A percentile compares a stretch with the other conserved stretches of the same genome.
Evolutionary conservation across 2,113 vertebrate genomes (phyloP).

Genomic region (Hystrix cristata): DNA sequence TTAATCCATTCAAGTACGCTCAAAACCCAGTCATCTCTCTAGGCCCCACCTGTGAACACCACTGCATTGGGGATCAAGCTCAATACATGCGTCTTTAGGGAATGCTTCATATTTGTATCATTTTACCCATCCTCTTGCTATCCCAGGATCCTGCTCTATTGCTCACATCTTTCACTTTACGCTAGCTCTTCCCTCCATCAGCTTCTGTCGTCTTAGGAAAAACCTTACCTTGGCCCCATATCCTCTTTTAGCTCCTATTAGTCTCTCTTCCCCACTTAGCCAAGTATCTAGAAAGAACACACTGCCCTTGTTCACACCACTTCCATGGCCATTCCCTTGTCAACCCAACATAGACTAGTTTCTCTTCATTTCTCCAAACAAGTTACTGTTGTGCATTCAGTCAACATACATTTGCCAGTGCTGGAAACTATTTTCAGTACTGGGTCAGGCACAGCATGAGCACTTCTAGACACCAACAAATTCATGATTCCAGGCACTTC

Average conservation of each 20-base stretch:
- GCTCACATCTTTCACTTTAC: background rate
- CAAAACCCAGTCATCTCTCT: no score
- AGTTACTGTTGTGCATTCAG: background rate
- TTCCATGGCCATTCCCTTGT: background rate
- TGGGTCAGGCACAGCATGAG: background rate
- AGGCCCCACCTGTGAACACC: no score
- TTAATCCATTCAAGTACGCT: no score
- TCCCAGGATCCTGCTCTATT: background rate
- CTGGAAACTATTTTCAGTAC: background rate
- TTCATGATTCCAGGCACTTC: background rate
- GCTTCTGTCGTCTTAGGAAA: background rate
- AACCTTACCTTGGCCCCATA: background rate
- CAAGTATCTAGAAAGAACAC: conserved; percentile 2
- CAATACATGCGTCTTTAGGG: no score
- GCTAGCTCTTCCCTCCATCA: background rate
- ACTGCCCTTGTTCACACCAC: background rate
- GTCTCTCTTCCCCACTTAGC: background rate
- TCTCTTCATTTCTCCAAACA: background rate
- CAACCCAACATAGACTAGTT: background rate
- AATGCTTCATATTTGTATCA: no score
- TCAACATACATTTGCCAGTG: background rate
- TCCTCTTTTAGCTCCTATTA: background rate
- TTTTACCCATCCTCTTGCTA: background rate
- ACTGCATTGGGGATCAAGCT: no score
- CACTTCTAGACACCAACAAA: background rate